Conservation (phyloP, 2,888 invertebrate species). For the Cheilosia variabilis region DNA sequence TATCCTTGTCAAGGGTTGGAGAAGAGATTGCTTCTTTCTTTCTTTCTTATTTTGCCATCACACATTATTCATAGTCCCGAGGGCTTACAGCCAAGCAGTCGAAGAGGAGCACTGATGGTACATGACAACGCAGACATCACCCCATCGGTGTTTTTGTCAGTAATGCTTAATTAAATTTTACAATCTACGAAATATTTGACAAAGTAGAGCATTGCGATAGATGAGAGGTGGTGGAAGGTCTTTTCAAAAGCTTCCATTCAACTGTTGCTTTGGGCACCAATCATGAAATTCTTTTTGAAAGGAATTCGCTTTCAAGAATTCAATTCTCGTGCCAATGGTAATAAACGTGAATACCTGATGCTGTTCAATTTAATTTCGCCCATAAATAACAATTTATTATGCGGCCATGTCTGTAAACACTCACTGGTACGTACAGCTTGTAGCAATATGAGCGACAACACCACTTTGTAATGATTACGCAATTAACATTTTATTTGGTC, state of each 20-base stretch:
- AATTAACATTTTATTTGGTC: conserved; percentile 46
- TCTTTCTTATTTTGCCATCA: background rate
- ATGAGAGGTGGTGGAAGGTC: background rate
- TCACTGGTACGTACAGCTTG: background rate
- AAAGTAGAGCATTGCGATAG: conserved; percentile 1
- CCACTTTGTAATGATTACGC: conserved; percentile 28
- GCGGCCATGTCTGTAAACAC: conserved; percentile 8
- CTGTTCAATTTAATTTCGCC: conserved; percentile 42
- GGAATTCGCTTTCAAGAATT: conserved; percentile 23
- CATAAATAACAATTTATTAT: conserved; percentile 38
- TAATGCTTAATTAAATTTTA: conserved; percentile 61
- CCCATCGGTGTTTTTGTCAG: conserved; percentile 54
- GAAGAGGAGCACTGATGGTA: background rate
- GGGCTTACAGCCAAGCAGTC: conserved; percentile 10
- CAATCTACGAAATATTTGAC: conserved; percentile 56
- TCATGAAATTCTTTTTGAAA: conserved; percentile 33
- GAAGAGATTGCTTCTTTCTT: conserved; percentile 11
- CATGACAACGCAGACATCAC: conserved; percentile 27
- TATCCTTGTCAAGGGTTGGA: conserved; percentile 24
- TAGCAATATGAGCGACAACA: background rate
- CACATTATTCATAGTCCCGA: conserved; percentile 48
- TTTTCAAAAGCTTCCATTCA: conserved; percentile 16
- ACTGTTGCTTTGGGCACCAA: conserved; percentile 13
- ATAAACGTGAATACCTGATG: conserved; percentile 34
- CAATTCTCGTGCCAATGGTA: conserved; percentile 40